phyloP scores from a whole-genome alignment of 2,888 invertebrate species.

The Heliconius ethilla region DNA sequence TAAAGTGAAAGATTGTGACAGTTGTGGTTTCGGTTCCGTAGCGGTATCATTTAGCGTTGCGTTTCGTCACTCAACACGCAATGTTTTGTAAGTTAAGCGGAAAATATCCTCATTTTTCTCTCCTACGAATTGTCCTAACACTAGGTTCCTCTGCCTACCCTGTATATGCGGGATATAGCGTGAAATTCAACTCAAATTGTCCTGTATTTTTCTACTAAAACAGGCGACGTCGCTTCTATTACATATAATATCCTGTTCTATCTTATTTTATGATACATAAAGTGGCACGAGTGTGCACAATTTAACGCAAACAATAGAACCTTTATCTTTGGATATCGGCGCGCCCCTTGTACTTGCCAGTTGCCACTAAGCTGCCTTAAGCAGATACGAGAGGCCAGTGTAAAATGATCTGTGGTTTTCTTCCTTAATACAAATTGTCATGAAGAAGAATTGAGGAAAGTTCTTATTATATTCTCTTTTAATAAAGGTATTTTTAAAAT shows the following conservation, averaged over 20 bases:
- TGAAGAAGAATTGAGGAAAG: slow-evolving; percentile 1
- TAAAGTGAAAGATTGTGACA: not conserved
- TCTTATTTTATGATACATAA: slow-evolving; percentile 22
- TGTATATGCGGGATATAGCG: too few species aligned
- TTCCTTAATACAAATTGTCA: slow-evolving; percentile 3
- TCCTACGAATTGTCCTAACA: too few species aligned
- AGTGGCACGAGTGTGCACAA: slow-evolving; percentile 37
- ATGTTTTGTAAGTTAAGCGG: too few species aligned
- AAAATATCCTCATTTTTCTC: too few species aligned
- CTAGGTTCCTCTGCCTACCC: too few species aligned
- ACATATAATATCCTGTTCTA: not conserved
- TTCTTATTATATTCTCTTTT: not conserved
- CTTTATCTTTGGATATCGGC: slow-evolving; percentile 42
- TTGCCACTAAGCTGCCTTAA: slow-evolving; percentile 46
- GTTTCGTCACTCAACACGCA: too few species aligned
- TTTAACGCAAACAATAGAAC: slow-evolving; percentile 45
- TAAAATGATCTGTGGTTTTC: slow-evolving; percentile 36
- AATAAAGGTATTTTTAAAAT: not conserved
- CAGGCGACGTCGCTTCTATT: not conserved
- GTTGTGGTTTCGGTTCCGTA: too few species aligned
- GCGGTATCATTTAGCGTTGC: too few species aligned
- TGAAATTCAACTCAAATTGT: too few species aligned
- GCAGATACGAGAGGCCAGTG: slow-evolving; percentile 44
- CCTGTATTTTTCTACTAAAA: too few species aligned
- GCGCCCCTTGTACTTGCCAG: slow-evolving; percentile 41